Percentiles rank a stretch among this genome's conserved stretches.
Conservation (phyloP, 2,113 vertebrate species). For the Bufo bufo region DNA sequence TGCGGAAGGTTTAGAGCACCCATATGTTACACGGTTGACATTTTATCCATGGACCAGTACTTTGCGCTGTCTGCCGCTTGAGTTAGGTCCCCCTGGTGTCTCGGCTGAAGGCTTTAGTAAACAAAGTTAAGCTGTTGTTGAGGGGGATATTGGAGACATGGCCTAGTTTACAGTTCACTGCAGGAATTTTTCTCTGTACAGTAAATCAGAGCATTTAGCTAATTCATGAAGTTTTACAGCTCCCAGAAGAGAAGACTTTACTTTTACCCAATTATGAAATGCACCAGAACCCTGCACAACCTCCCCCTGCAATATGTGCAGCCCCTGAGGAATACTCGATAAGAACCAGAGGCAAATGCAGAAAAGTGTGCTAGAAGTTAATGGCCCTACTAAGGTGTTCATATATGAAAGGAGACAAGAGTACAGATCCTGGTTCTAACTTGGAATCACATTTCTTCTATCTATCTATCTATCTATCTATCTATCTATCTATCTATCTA, state of each 20-base stretch:
- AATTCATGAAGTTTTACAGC: constrained; percentile 22
- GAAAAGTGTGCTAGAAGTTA: background rate
- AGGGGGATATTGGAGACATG: constrained; percentile 26
- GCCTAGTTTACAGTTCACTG: constrained; percentile 42
- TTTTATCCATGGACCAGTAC: constrained; percentile 35
- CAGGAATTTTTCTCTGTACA: constrained; percentile 33
- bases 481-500: no score
- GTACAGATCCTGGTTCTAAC: background rate
- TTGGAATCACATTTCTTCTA: no score
- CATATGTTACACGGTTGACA: constrained; percentile 9
- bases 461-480: no score
- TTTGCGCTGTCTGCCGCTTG: background rate
- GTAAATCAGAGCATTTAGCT: constrained; percentile 46
- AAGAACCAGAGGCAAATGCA: background rate
- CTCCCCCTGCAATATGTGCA: background rate
- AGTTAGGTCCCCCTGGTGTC: constrained; percentile 27
- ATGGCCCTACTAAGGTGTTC: background rate
- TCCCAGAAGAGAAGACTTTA: constrained; percentile 2
- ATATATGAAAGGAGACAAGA: background rate
- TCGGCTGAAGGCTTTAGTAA: background rate
- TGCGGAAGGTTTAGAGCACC: background rate
- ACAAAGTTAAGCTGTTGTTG: constrained; percentile 32
- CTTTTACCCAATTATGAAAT: constrained; percentile 10
- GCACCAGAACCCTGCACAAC: background rate
- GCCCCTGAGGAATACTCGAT: constrained; percentile 10